Percentiles rank a stretch among this genome's conserved stretches.
These are phyloP conservation scores for Argyresthia albistria DNA, from an alignment of 2,888 invertebrate genomes.

Conservation along the genomic window DNA sequence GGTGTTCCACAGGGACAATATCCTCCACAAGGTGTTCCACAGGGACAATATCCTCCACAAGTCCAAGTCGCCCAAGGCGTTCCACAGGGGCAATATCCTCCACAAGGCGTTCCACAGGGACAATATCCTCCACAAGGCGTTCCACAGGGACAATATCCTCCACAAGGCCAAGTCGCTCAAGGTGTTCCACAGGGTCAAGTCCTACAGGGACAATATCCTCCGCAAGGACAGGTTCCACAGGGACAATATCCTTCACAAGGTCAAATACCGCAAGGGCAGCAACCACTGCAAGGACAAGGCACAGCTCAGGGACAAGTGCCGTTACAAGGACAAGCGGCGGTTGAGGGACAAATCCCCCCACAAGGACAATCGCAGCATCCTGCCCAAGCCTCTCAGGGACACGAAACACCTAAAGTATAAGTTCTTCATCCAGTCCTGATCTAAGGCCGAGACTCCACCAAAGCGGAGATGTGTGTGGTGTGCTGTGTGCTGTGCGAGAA, in stretches of 20 bases:
- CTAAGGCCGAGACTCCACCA: constrained; percentile 8
- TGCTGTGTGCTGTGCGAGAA: too few relatives aligned
- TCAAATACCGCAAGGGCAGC: constrained; percentile 12
- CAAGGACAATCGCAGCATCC: constrained; percentile 3
- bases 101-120: constrained; percentile 13
- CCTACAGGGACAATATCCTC: constrained; percentile 19
- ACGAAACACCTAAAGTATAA: background rate
- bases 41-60: constrained; percentile 18
- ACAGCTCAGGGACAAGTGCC: constrained; percentile 18
- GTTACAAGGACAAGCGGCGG: constrained; percentile 18
- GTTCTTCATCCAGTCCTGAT: too few relatives aligned
- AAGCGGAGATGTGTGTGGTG: too few relatives aligned
- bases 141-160: constrained; percentile 20
- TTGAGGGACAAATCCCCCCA: constrained; percentile 13
- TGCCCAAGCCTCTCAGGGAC: background rate
- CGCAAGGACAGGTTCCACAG: constrained; percentile 16
- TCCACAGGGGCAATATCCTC: constrained; percentile 17
- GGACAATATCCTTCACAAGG: constrained; percentile 13
- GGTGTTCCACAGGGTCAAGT: constrained; percentile 14
- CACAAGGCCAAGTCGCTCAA: constrained; percentile 14
- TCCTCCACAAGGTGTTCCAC: constrained; percentile 21
- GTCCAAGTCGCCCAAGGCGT: constrained; percentile 13
- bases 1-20: constrained; percentile 15
- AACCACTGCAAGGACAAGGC: constrained; percentile 16
- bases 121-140: constrained; percentile 20